A percentile compares a stretch with the other conserved stretches of the same genome.
Evolutionary conservation across 2,797 vertebrate species (phyloP).

Genomic region (Sebastolobus altivelis): DNA sequence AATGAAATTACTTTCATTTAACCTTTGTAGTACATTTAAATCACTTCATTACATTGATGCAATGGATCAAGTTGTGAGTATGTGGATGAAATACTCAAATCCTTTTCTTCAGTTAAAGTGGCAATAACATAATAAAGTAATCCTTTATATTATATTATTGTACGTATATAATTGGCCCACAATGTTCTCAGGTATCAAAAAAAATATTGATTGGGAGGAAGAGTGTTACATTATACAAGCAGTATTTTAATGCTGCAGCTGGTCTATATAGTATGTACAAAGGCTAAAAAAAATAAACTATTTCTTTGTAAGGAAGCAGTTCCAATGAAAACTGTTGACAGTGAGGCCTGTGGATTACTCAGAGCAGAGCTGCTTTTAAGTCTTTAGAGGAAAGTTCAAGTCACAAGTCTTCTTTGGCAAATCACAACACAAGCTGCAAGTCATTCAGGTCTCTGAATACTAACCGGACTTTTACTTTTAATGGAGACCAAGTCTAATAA

Average conservation of each 20-base stretch:
- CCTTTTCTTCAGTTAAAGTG: too few species aligned
- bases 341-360: too few species aligned
- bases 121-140: not conserved
- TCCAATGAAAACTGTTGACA: too few species aligned
- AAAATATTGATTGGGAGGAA: not conserved
- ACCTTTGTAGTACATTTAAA: not conserved
- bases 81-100: not conserved
- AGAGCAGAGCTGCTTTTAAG: too few species aligned
- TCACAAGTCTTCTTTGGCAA: not conserved
- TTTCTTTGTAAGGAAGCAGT: too few species aligned
- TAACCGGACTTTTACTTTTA: too few species aligned
- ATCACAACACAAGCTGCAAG: not conserved
- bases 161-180: not conserved
- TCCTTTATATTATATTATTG: not conserved
- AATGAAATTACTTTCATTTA: not conserved
- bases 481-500: not conserved
- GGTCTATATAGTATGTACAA: too few species aligned
- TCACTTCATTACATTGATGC: not conserved
- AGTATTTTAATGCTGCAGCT: too few species aligned
- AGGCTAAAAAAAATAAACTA: too few species aligned
- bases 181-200: not conserved
- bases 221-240: too few species aligned
- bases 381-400: too few species aligned
- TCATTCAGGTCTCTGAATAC: not conserved
- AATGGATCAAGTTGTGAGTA: not conserved